These are phyloP conservation scores for Stichopus chloronotus DNA, from an alignment of 35 echinoderm and acorn worm species.

Conservation along the genomic window DNA sequence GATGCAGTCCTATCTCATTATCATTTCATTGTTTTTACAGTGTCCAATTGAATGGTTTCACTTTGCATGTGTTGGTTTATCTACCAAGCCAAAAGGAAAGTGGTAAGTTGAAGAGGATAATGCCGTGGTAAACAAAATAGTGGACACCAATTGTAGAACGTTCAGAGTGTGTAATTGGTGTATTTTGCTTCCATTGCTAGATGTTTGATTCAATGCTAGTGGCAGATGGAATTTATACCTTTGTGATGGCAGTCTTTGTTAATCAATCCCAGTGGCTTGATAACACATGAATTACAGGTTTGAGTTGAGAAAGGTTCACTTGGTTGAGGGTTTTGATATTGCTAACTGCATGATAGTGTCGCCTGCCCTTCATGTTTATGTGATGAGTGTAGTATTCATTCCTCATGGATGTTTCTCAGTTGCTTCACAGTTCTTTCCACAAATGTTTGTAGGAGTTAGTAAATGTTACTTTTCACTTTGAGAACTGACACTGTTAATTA, in stretches of 20 bases:
- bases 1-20: too few relatives aligned
- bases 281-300: neutral
- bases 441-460: too few relatives aligned
- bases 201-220: neutral
- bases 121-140: neutral
- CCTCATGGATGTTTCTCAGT: too few relatives aligned
- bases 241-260: neutral
- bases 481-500: too few relatives aligned
- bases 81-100: slow-evolving; percentile 96
- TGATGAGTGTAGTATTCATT: too few relatives aligned
- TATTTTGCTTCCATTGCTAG: neutral
- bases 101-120: slow-evolving; percentile 59
- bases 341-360: too few relatives aligned
- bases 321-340: too few relatives aligned
- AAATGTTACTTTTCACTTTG: too few relatives aligned
- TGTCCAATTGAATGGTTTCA: slow-evolving; percentile 99
- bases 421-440: too few relatives aligned
- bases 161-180: neutral
- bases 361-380: too few relatives aligned
- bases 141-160: too few relatives aligned
- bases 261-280: neutral
- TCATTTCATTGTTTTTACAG: slow-evolving; percentile 36
- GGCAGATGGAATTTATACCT: neutral
- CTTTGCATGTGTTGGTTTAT: slow-evolving; percentile 95
- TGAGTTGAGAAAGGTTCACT: too few relatives aligned